These are phyloP conservation scores for Deladenus siricidicola DNA, from an alignment of 2,888 invertebrate genomes.

Conservation along the genomic window DNA sequence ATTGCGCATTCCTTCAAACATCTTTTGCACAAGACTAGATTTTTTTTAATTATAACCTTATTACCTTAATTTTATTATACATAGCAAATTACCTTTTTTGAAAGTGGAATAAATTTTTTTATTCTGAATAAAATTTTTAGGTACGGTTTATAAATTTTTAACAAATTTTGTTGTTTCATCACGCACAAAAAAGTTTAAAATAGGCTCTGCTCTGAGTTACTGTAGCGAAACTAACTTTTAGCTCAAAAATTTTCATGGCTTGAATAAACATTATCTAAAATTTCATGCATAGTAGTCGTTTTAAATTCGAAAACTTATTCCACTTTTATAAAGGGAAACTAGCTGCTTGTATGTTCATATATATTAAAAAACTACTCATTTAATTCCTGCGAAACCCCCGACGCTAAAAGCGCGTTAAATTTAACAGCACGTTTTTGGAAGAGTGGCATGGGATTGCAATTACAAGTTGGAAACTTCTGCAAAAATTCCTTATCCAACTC, in stretches of 20 bases:
- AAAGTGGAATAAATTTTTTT: no score
- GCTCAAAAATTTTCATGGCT: no score
- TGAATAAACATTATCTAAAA: no score
- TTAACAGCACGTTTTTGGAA: slow-evolving; percentile 35
- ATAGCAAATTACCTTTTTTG: no score
- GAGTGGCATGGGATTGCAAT: slow-evolving; percentile 29
- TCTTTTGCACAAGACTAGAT: slow-evolving; percentile 22
- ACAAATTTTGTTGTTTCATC: no score
- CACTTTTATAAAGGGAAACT: no score
- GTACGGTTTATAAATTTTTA: no score
- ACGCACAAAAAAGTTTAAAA: neutral
- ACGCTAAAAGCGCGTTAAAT: slow-evolving; percentile 38
- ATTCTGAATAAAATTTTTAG: no score
- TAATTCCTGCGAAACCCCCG: slow-evolving; percentile 39
- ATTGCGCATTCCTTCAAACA: slow-evolving; percentile 19
- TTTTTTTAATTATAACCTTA: no score
- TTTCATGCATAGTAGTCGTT: no score
- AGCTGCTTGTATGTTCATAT: neutral
- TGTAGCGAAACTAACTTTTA: no score
- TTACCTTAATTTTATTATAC: neutral
- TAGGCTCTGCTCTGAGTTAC: neutral
- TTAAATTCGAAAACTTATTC: no score
- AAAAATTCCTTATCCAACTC: slow-evolving; percentile 21
- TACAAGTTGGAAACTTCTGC: slow-evolving; percentile 8
- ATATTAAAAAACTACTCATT: slow-evolving; percentile 21